Evolutionary conservation across 2,113 vertebrate species (phyloP).

Genomic region (Myrmecobius fasciatus): DNA sequence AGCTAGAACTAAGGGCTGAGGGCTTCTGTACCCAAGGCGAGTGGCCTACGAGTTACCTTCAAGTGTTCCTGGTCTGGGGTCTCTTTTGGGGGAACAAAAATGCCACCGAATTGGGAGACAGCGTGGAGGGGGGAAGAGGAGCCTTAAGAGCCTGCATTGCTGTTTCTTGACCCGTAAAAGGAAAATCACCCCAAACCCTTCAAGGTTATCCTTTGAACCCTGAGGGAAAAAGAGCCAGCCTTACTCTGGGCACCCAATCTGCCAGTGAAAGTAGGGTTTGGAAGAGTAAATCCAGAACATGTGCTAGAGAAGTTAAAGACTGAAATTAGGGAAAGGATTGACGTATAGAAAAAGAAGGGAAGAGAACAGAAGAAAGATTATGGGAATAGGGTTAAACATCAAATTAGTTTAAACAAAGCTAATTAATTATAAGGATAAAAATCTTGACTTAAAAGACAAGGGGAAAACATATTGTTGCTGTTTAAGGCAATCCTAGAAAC

Average conservation of each 20-base stretch:
- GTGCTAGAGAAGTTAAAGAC: background rate
- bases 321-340: background rate
- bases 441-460: background rate
- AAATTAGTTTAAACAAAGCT: background rate
- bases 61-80: background rate
- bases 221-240: background rate
- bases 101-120: background rate
- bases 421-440: background rate
- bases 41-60: background rate
- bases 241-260: background rate
- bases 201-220: background rate
- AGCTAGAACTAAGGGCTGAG: background rate
- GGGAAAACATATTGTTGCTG: background rate
- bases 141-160: background rate
- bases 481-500: background rate
- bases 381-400: background rate
- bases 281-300: background rate
- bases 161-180: background rate
- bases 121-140: background rate
- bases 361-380: background rate
- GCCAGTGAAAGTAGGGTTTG: background rate
- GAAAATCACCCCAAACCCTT: background rate
- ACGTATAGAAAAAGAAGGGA: background rate
- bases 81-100: background rate
- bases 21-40: background rate